phyloP scores from a whole-genome alignment of 1,140 invertebrate species.

The Melitaea cinxia region DNA sequence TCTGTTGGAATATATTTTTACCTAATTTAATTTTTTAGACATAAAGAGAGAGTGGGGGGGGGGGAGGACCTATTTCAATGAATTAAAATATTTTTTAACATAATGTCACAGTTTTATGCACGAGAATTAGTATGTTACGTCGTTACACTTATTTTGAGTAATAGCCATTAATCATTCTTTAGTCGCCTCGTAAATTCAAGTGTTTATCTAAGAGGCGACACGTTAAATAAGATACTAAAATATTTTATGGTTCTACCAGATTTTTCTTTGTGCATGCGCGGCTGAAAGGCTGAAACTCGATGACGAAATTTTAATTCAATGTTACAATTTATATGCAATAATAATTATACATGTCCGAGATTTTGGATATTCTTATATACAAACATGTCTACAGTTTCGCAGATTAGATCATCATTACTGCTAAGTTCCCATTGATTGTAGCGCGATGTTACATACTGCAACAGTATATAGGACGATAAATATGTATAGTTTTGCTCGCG shows the following conservation, averaged over 20 bases:
- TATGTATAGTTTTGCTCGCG: too few relatives aligned
- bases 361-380: too few relatives aligned
- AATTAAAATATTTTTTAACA: background rate
- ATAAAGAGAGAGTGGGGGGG: too few relatives aligned
- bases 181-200: constrained; percentile 47
- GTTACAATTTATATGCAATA: constrained; percentile 11
- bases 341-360: too few relatives aligned
- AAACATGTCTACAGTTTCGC: background rate
- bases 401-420: too few relatives aligned
- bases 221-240: constrained; percentile 68
- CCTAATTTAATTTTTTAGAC: too few relatives aligned
- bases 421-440: too few relatives aligned
- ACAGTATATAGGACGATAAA: too few relatives aligned
- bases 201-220: constrained; percentile 59
- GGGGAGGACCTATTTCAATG: background rate
- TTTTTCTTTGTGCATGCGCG: constrained; percentile 38
- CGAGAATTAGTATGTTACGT: constrained; percentile 7
- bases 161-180: constrained; percentile 43
- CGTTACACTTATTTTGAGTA: constrained; percentile 38
- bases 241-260: constrained; percentile 61
- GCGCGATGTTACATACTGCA: too few relatives aligned
- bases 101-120: background rate
- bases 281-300: constrained; percentile 26
- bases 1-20: constrained; percentile 11
- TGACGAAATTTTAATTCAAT: constrained; percentile 9